phyloP scores from a whole-genome alignment of 2,113 vertebrate genomes.

The Paramormyrops kingsleyae region DNA sequence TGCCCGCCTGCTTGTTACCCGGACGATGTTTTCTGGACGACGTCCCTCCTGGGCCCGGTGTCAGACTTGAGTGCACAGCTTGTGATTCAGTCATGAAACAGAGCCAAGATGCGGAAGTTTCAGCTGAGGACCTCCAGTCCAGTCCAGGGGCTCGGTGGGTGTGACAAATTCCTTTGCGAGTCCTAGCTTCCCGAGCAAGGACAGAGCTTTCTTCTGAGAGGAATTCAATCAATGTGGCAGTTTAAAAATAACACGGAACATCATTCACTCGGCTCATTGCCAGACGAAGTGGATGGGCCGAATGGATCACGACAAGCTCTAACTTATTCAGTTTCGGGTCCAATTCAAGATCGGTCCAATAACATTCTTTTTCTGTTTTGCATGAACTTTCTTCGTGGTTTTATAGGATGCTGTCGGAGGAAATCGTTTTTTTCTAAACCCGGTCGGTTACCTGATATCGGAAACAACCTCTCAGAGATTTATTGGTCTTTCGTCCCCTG shows the following conservation, averaged over 20 bases:
- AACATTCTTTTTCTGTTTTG: conserved; percentile 19
- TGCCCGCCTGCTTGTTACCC: conserved; percentile 8
- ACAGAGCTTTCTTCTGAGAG: background rate
- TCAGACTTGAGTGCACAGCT: conserved; percentile 8
- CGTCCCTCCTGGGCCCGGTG: conserved; percentile 17
- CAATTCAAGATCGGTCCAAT: background rate
- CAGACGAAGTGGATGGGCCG: conserved; percentile 20
- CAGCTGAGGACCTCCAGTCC: conserved; percentile 8
- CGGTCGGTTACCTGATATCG: background rate
- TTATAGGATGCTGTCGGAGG: background rate
- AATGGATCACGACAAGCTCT: conserved; percentile 23
- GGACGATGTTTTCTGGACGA: conserved; percentile 16
- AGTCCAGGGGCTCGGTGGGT: conserved; percentile 6
- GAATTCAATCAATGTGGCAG: conserved; percentile 28
- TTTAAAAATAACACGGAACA: conserved; percentile 37
- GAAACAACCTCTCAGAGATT: background rate
- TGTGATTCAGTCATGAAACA: conserved; percentile 9
- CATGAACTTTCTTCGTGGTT: too few species aligned
- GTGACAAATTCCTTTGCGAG: conserved; percentile 23
- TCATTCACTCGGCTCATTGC: conserved; percentile 16
- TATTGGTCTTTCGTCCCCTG: background rate
- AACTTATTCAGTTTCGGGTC: background rate
- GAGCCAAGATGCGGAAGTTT: background rate
- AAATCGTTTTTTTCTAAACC: background rate
- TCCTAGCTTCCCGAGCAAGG: conserved; percentile 22